These are phyloP conservation scores for Aphis craccivora DNA, from an alignment of 1,140 invertebrate genomes.

Conservation along the genomic window DNA sequence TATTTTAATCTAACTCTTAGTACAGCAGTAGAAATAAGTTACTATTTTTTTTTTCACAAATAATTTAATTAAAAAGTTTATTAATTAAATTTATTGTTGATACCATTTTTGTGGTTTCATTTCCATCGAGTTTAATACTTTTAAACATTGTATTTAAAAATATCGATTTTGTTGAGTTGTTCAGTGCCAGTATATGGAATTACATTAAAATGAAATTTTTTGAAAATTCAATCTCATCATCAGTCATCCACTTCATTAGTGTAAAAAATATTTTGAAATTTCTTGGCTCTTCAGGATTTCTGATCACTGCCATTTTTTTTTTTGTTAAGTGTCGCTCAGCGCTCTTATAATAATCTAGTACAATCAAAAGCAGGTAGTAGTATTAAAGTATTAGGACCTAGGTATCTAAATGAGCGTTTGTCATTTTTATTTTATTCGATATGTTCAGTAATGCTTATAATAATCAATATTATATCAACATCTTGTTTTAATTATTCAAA, in stretches of 20 bases:
- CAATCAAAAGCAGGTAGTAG: not conserved
- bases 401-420: not conserved
- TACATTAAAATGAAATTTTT: not conserved
- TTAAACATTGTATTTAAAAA: not conserved
- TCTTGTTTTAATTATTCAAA: not conserved
- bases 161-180: not conserved
- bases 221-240: not conserved
- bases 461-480: not conserved
- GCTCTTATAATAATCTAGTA: not conserved
- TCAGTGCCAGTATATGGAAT: not conserved
- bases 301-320: not conserved
- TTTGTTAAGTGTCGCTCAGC: not conserved
- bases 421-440: not conserved
- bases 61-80: constrained; percentile 2
- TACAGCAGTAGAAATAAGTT: not conserved
- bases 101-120: not conserved
- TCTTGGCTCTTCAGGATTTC: not conserved
- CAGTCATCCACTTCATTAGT: not conserved
- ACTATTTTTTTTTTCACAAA: not conserved
- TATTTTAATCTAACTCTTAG: not conserved
- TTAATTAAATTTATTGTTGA: constrained; percentile 1
- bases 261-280: not conserved
- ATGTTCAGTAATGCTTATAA: not conserved
- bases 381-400: too few relatives aligned
- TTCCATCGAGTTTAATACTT: not conserved